Base-by-base conservation (phyloP, 2,797 vertebrate genomes). In the Lepilemur ruficaudatus region DNA sequence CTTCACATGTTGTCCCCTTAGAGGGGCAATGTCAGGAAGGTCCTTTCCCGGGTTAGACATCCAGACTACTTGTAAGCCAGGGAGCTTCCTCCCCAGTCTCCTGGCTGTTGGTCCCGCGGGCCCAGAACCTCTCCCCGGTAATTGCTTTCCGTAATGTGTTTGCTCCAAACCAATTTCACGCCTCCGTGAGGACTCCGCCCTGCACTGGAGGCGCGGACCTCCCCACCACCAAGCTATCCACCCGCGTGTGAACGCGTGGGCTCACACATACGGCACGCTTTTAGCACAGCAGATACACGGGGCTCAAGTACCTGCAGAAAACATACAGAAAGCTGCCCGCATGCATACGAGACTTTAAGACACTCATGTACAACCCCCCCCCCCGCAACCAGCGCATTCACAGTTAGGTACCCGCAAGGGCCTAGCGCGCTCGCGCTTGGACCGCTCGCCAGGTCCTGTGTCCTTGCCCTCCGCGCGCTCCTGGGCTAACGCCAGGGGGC, bases 121-220 rank as follows among this genome's bases (percentile, higher is more conserved):
- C 96, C 94, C 97, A 94, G 97, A 96, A 93, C 97, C 96, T 97
- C 96, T 97, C 95, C 94, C 96, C 87, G 93, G 97, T 98, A 98
- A 98, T 98, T 98, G 97, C 98, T 98, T 98, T 95, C 95, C 72
- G 69, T 98, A 98, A 98, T 98, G 97, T 98, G 97, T 98, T 98
- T 97, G 96, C 97, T 98, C 97, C 97, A 97, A 98, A 98, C 97
- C 98, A 98, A 98, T 97, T 98, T 98, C 97, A 98, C 98, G 98
- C 98, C 98, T 98, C 96, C 52, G 70, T 98, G 98, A 97, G 97
- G 97, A 98, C 98, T 97, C 98, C 96, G 92, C 97, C 97, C 97
- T 75, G 94, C 98, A 85, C 92, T 88, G 72, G 95, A 96, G 89
- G 93, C 93, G 52, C 89, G 72, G 93, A 97, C 95, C 92, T 96